Evolutionary conservation across 1,140 invertebrate genomes (phyloP), one percentile per base, ranked within the genome.

Genomic region (Steinernema feltiae): DNA sequence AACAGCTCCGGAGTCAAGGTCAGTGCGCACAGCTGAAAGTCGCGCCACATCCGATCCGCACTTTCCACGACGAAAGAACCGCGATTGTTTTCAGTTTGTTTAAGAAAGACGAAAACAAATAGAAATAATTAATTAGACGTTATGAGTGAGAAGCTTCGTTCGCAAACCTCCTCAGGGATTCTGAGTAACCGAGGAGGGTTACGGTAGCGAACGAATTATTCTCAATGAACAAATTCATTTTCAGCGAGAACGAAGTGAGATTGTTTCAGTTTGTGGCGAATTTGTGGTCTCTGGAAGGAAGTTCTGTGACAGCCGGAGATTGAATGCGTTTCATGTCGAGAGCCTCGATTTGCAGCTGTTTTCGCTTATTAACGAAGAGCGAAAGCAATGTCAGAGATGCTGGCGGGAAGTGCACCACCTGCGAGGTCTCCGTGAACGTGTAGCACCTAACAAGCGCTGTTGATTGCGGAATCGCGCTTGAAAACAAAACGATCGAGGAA

Each of bases 41-140:
- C 41, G 41, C 41, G 41, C 53, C 53, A 63, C 12, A 15, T 3
- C 2, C 53, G 53, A 63, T n/a, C 24, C 53, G 24, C 24, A 63
- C 24, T 63, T 27, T 15, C 53, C 7, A 63, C 24, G 53, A 63
- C 53, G 53, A 63, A 27, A 63, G 53, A 12, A 63, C 18, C 18
- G 7, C 18, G 35, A 41, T 41, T 63, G 53, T 63, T 63, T 63
- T 63, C 53, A 12, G 53, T 63, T 63, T 63, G 53, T 63, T 63
- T 63, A 27, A 63, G n/a, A 46, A 46, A 46, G 53, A 63, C 53
- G 24, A 63, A 63, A 63, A 63, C 53, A 63, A 63, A 63, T 15
- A 15, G 53, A 63, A 63, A 63, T 15, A 63, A 63, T 63, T 63
- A 63, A 63, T 63, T 63, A 63, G 53, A 21, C 53, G 24, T 17